Conservation (phyloP, 2,888 invertebrate genomes). For the Frankliniella intonsa region DNA sequence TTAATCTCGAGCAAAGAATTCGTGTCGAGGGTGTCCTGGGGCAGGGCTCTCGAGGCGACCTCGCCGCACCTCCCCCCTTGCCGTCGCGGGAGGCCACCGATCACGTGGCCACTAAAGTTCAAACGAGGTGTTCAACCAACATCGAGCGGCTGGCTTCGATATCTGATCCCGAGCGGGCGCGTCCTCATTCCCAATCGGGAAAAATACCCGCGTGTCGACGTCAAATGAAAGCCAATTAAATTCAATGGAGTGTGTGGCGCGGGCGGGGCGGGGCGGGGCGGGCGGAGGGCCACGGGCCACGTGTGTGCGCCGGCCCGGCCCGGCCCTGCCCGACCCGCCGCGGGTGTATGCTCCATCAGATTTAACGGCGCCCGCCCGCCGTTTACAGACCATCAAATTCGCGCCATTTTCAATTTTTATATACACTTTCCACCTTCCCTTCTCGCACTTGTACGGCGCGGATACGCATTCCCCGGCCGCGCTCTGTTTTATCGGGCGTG, state of each 20-base stretch:
- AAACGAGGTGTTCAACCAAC: too few species aligned
- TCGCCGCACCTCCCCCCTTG: too few species aligned
- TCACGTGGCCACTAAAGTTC: too few species aligned
- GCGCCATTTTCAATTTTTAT: constrained; percentile 15
- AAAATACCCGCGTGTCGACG: not conserved
- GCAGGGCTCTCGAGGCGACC: too few species aligned
- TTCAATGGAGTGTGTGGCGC: not conserved
- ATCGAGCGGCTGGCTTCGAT: too few species aligned
- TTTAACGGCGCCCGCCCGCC: constrained; percentile 15
- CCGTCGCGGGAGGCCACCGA: too few species aligned
- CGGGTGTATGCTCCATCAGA: not conserved
- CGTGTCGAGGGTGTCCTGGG: too few species aligned
- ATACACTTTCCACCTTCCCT: not conserved
- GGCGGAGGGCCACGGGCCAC: too few species aligned
- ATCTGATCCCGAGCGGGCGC: too few species aligned
- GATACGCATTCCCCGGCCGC: not conserved
- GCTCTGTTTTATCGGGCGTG: not conserved
- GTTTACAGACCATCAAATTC: constrained; percentile 26
- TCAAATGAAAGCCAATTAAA: constrained; percentile 16
- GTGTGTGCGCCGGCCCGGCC: too few species aligned
- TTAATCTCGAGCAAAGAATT: too few species aligned
- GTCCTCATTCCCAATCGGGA: too few species aligned
- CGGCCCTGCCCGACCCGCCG: not conserved
- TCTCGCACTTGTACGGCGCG: not conserved
- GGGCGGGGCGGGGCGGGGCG: not conserved